phyloP scores from a whole-genome alignment of 2,888 invertebrate genomes.

The Philonicus albiceps region DNA sequence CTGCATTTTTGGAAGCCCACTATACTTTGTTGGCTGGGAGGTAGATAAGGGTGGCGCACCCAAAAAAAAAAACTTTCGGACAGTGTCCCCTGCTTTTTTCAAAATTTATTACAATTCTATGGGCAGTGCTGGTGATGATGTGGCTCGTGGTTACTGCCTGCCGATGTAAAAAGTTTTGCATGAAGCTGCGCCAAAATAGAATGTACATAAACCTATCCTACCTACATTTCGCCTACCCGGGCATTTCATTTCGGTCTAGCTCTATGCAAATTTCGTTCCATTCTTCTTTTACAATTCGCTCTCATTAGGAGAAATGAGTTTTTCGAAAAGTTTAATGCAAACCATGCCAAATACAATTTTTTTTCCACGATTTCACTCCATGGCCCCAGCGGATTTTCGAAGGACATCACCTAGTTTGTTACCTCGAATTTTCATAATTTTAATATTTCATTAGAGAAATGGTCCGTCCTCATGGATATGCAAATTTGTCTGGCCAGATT shows the following conservation, averaged over 20 bases:
- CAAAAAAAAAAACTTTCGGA: conserved; percentile 18
- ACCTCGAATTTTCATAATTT: conserved; percentile 38
- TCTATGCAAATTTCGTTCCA: conserved; percentile 25
- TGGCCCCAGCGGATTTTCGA: not conserved
- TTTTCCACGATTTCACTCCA: not conserved
- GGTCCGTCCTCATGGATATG: conserved; percentile 19
- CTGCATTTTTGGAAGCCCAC: not conserved
- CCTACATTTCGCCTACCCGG: not conserved
- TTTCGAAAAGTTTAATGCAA: conserved; percentile 30
- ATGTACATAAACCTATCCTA: not conserved
- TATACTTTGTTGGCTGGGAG: not conserved
- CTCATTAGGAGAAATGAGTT: conserved; percentile 18
- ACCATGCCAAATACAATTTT: conserved; percentile 18
- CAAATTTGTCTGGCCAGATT: conserved; percentile 31
- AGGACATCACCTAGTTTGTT: not conserved
- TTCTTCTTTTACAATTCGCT: conserved; percentile 33
- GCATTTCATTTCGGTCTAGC: not conserved
- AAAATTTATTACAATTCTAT: conserved; percentile 35
- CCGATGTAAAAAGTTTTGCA: not conserved
- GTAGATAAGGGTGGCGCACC: not conserved
- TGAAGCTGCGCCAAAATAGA: not conserved
- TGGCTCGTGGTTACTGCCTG: not conserved
- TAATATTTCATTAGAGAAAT: conserved; percentile 38
- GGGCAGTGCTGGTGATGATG: not conserved
- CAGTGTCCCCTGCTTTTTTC: conserved; percentile 27